phyloP scores from a whole-genome alignment of 2,888 invertebrate species.

The Sphecodes monilicornis region DNA sequence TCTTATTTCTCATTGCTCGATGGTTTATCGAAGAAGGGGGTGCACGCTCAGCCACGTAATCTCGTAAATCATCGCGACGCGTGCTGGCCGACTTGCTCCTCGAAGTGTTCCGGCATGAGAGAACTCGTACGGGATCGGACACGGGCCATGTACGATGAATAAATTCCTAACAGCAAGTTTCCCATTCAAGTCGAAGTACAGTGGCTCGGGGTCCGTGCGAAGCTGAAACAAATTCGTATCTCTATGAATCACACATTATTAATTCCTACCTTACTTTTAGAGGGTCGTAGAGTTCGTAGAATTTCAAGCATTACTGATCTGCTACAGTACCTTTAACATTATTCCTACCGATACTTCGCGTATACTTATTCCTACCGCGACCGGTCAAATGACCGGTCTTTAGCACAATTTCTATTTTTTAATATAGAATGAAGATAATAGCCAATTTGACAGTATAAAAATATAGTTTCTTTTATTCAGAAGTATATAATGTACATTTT shows the following conservation, averaged over 20 bases:
- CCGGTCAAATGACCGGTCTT: no score
- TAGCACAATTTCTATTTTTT: no score
- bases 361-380: no score
- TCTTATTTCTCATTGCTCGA: slow-evolving; percentile 11
- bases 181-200: slow-evolving; percentile 21
- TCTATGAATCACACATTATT: neutral
- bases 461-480: no score
- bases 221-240: neutral
- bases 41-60: slow-evolving; percentile 32
- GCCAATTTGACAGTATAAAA: no score
- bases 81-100: slow-evolving; percentile 28
- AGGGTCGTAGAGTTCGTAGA: neutral
- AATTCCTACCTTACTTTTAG: neutral
- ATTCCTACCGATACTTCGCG: no score
- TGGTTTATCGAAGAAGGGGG: slow-evolving; percentile 21
- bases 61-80: slow-evolving; percentile 52
- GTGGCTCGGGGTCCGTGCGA: neutral
- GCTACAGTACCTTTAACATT: neutral
- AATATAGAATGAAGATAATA: no score
- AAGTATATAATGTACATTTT: no score
- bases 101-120: slow-evolving; percentile 17
- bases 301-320: neutral
- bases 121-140: slow-evolving; percentile 19
- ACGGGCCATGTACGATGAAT: slow-evolving; percentile 18
- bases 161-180: slow-evolving; percentile 15